Percentiles rank a stretch among this genome's conserved stretches.
These are phyloP conservation scores for Zaprionus davidi DNA, from an alignment of 1,140 invertebrate genomes.

Conservation along the genomic window DNA sequence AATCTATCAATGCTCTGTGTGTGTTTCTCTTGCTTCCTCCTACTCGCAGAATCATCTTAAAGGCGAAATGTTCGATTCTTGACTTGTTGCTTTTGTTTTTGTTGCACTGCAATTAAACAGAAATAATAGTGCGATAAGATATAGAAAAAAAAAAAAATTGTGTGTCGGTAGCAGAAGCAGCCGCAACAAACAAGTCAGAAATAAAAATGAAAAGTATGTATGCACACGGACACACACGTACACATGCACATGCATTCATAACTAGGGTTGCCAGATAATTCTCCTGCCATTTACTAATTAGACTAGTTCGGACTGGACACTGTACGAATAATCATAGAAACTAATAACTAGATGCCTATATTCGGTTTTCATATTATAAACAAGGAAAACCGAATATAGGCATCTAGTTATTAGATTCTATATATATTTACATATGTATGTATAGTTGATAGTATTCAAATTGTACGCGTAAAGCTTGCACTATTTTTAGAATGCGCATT, in stretches of 20 bases:
- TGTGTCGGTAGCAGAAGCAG: constrained; percentile 33
- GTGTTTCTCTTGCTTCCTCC: constrained; percentile 14
- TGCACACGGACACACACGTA: constrained; percentile 7
- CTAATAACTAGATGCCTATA: no score
- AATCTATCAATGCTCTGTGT: constrained; percentile 29
- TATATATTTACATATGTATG: not conserved
- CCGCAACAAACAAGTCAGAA: constrained; percentile 39
- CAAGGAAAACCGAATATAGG: no score
- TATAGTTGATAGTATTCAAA: no score
- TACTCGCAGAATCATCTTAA: constrained; percentile 8
- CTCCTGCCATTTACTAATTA: no score
- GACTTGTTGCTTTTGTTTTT: constrained; percentile 33
- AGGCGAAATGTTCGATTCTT: constrained; percentile 22
- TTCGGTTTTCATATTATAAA: no score
- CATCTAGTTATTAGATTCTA: no score
- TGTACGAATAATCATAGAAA: no score
- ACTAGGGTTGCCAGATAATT: not conserved
- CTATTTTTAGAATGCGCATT: no score
- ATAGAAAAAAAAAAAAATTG: constrained; percentile 39
- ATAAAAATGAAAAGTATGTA: constrained; percentile 50
- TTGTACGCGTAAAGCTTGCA: no score
- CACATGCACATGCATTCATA: not conserved
- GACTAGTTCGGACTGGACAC: no score
- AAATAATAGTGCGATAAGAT: constrained; percentile 66
- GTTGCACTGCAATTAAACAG: constrained; percentile 30